phyloP scores from a whole-genome alignment of 2,113 vertebrate species.

The Nannospalax galili region DNA sequence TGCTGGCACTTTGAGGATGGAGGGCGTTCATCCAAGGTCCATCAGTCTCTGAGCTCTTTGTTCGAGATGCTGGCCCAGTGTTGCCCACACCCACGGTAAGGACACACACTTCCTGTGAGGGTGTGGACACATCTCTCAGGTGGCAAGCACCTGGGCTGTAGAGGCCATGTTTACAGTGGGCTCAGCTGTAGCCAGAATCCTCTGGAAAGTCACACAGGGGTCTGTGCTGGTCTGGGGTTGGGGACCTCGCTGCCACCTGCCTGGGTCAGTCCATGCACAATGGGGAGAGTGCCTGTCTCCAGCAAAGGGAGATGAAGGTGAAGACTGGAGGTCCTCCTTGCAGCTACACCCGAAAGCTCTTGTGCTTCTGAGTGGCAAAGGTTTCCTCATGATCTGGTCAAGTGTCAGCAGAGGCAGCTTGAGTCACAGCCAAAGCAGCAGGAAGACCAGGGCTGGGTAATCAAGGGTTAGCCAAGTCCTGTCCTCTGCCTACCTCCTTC shows the following conservation, averaged over 20 bases:
- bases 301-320: neutral
- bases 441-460: neutral
- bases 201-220: neutral
- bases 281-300: neutral
- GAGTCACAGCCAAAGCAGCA: neutral
- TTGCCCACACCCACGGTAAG: neutral
- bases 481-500: neutral
- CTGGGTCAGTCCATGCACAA: neutral
- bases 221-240: neutral
- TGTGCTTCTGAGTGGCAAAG: neutral
- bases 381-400: neutral
- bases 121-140: neutral
- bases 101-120: neutral
- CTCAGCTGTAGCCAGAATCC: neutral
- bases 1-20: neutral
- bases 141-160: neutral
- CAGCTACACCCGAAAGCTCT: neutral
- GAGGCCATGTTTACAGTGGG: neutral
- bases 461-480: neutral
- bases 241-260: neutral
- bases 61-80: no score
- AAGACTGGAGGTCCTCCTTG: neutral
- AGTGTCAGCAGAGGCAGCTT: neutral
- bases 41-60: neutral
- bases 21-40: neutral